phyloP scores from a whole-genome alignment of 2,797 vertebrate genomes.

The Staurois parvus region DNA sequence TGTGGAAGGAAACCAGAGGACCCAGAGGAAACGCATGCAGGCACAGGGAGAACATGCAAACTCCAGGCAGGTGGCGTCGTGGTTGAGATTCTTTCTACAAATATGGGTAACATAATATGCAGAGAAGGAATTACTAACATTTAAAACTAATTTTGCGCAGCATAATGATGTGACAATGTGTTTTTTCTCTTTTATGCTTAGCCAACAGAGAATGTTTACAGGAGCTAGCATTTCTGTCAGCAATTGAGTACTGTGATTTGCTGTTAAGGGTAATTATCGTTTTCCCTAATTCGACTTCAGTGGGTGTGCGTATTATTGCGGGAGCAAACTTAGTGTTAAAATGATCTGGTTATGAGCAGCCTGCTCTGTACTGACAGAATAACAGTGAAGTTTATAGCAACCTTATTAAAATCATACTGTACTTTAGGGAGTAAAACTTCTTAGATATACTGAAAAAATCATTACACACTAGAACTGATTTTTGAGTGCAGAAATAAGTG shows the following conservation, averaged over 20 bases:
- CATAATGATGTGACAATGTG: background rate
- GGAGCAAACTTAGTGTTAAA: constrained; percentile 20
- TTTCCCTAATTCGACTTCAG: constrained; percentile 39
- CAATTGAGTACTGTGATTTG: constrained; percentile 33
- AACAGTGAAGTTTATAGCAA: constrained; percentile 47
- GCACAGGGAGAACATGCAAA: too few relatives aligned
- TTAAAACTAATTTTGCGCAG: background rate
- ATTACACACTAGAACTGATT: background rate
- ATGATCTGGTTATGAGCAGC: constrained; percentile 38
- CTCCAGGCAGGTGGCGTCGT: too few relatives aligned
- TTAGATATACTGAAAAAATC: background rate
- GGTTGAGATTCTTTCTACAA: too few relatives aligned
- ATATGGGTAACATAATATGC: background rate
- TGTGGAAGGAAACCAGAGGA: too few relatives aligned
- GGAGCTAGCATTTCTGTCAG: constrained; percentile 24
- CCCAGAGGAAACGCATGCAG: too few relatives aligned
- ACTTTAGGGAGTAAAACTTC: constrained; percentile 37
- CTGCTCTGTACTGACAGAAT: constrained; percentile 51
- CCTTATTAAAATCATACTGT: constrained; percentile 36
- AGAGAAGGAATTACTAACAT: background rate
- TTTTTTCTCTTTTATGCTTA: constrained; percentile 12
- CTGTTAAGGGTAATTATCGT: constrained; percentile 29
- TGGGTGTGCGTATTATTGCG: constrained; percentile 46
- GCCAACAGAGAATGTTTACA: constrained; percentile 14
- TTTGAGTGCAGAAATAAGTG: background rate